Evolutionary conservation across 2,113 vertebrate genomes (phyloP), one percentile per base, ranked within the genome.

Genomic region (Passer domesticus): DNA sequence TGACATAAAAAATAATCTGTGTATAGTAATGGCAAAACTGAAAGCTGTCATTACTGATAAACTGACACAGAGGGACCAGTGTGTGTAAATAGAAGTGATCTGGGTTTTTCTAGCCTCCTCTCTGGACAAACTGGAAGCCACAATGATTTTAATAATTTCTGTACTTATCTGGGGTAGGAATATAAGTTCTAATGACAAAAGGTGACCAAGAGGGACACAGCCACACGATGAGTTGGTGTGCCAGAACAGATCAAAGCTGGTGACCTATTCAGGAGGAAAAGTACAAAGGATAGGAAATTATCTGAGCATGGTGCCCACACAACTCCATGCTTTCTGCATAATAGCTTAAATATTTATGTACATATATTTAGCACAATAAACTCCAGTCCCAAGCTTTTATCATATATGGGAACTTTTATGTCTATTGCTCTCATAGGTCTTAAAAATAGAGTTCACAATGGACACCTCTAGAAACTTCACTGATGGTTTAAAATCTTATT

Each of bases 21-120:
- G 18, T 5, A 24, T 46, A 43, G 9, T 43, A 69, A 39, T 46
- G 41, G 21, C 52, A 75, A 73, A 91, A 64, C 31, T 82, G 62
- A 72, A 78, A 72, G 20, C 39, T 68, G 31, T 46, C 47, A 47
- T 77, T 78, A 16, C 16, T 73, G 41, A 62, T 76, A 50, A 39
- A 22, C 28, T 59, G 41, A 52, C 33, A 37, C 43, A 55, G 53
- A 59, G 15, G 15, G 28, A 7, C 17, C 41, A 80, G 14, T 0
- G 0, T 0, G 0, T 30, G 30, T 44, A 80, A 60, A 69, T 11
- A 52, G 73, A 74, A 59, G 11, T 27, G 10, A n/a, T 49, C 44
- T 31, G 13, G 63, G 56, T 33, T 80, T 86, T 76, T 78, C 50
- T 74, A 30, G 13, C 46, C 63, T 33, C 47, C 49, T 28, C 75